Percentiles rank a stretch among this genome's conserved stretches.
These are phyloP conservation scores for Pararge aegeria DNA, from an alignment of 1,140 invertebrate species.

Conservation along the genomic window DNA sequence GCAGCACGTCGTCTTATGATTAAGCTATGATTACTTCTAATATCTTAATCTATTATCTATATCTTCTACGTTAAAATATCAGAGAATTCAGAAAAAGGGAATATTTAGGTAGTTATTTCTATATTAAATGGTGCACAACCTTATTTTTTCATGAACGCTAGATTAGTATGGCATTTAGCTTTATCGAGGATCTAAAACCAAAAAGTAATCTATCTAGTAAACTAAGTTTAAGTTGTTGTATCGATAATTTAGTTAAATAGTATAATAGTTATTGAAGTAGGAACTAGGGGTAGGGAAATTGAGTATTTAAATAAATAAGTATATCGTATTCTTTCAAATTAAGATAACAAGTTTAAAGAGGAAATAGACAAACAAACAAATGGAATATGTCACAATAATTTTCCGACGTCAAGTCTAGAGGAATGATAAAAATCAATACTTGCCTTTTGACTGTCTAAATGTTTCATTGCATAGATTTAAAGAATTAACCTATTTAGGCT, in stretches of 20 bases:
- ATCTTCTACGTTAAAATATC: slow-evolving; percentile 76
- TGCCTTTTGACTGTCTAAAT: slow-evolving; percentile 51
- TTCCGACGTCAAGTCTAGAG: slow-evolving; percentile 43
- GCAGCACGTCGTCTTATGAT: slow-evolving; percentile 69
- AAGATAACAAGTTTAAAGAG: slow-evolving; percentile 31
- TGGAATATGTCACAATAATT: slow-evolving; percentile 40
- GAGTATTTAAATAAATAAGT: slow-evolving; percentile 39
- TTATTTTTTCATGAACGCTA: slow-evolving; percentile 78
- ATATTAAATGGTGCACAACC: slow-evolving; percentile 78
- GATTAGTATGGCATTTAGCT: slow-evolving; percentile 72
- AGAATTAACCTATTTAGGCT: slow-evolving; percentile 73
- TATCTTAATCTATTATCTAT: slow-evolving; percentile 71
- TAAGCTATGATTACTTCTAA: slow-evolving; percentile 74
- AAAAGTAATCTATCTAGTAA: slow-evolving; percentile 60
- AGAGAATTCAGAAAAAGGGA: slow-evolving; percentile 78
- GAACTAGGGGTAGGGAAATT: slow-evolving; percentile 61
- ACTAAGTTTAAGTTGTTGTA: slow-evolving; percentile 62
- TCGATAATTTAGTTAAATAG: slow-evolving; percentile 53
- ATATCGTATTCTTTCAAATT: slow-evolving; percentile 32
- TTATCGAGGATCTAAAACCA: slow-evolving; percentile 64
- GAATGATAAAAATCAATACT: slow-evolving; percentile 37
- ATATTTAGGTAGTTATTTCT: slow-evolving; percentile 75
- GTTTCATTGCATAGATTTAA: slow-evolving; percentile 53
- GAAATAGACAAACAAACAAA: slow-evolving; percentile 29
- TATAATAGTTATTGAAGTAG: slow-evolving; percentile 56